Evolutionary conservation across 2,888 invertebrate species (phyloP).

Genomic region (Dendrolimus houi): DNA sequence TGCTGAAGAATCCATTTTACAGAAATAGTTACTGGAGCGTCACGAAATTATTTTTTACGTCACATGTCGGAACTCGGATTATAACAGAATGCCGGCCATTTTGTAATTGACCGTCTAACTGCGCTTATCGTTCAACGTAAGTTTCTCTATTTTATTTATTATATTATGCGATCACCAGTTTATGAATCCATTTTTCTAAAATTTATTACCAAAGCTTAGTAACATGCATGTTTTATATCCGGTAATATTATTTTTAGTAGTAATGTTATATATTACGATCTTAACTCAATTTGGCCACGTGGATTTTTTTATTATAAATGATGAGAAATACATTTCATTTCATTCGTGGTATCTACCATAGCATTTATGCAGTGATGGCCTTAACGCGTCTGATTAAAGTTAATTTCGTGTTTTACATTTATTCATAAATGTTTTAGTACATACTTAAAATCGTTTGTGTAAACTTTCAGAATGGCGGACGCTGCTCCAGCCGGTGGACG

Average conservation of each 20-base stretch:
- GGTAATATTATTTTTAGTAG: neutral
- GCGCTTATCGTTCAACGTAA: slow-evolving; percentile 67
- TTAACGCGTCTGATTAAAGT: slow-evolving; percentile 55
- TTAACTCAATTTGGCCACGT: slow-evolving; percentile 34
- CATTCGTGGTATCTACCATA: slow-evolving; percentile 73
- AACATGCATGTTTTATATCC: no score
- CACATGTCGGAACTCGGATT: no score
- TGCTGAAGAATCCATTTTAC: slow-evolving; percentile 3
- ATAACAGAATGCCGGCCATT: slow-evolving; percentile 43
- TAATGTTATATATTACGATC: neutral
- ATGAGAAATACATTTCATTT: slow-evolving; percentile 52
- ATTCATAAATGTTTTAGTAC: neutral
- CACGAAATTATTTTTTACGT: no score
- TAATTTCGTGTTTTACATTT: neutral
- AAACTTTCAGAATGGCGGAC: slow-evolving; percentile 91
- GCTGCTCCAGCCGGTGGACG: slow-evolving; percentile 97
- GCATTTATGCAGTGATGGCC: slow-evolving; percentile 66
- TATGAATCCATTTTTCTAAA: no score
- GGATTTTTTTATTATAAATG: slow-evolving; percentile 32
- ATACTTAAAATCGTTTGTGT: neutral
- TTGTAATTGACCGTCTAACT: slow-evolving; percentile 59
- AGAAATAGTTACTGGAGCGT: no score
- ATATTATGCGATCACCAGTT: no score
- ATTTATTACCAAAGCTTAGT: no score
- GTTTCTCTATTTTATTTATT: slow-evolving; percentile 19